Evolutionary conservation across 2,797 vertebrate genomes (phyloP).

Genomic region (Characodon lateralis): DNA sequence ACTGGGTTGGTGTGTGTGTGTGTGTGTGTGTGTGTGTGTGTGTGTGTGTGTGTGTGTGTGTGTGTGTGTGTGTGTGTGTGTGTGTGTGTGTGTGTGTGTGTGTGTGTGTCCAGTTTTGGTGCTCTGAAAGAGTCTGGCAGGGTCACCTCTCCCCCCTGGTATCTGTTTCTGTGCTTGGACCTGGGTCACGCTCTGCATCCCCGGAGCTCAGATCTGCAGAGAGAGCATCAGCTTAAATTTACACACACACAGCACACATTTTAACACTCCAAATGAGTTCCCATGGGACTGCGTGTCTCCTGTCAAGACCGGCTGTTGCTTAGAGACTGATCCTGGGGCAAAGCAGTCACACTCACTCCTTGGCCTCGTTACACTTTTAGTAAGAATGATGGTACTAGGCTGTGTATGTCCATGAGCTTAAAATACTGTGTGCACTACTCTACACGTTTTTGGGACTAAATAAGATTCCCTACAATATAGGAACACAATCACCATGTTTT

Average conservation of each 20-base stretch:
- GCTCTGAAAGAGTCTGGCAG: conserved; percentile 39
- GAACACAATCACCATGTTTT: conserved; percentile 22
- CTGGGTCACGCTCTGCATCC: conserved; percentile 55
- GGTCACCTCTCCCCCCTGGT: conserved; percentile 48
- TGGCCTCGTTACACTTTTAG: conserved; percentile 70
- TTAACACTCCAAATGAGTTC: conserved; percentile 79
- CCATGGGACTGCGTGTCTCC: conserved; percentile 67
- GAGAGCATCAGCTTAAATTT: conserved; percentile 61
- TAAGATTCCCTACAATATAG: conserved; percentile 39
- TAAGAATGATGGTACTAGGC: conserved; percentile 66
- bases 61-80: background rate
- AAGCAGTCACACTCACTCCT: conserved; percentile 64
- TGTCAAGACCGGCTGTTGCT: conserved; percentile 78
- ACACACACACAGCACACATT: conserved; percentile 42
- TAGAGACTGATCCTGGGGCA: conserved; percentile 76
- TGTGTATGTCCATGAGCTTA: conserved; percentile 48
- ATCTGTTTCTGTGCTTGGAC: conserved; percentile 52
- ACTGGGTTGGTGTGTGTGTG: conserved; percentile 2
- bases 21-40: background rate
- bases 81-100: background rate
- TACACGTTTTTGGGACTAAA: conserved; percentile 29
- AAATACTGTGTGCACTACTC: conserved; percentile 15
- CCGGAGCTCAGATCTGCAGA: conserved; percentile 54
- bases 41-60: background rate
- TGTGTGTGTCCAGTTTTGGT: background rate